Base-by-base conservation (phyloP, 2,113 vertebrate genomes). In the Neolamprologus fasciatus region DNA sequence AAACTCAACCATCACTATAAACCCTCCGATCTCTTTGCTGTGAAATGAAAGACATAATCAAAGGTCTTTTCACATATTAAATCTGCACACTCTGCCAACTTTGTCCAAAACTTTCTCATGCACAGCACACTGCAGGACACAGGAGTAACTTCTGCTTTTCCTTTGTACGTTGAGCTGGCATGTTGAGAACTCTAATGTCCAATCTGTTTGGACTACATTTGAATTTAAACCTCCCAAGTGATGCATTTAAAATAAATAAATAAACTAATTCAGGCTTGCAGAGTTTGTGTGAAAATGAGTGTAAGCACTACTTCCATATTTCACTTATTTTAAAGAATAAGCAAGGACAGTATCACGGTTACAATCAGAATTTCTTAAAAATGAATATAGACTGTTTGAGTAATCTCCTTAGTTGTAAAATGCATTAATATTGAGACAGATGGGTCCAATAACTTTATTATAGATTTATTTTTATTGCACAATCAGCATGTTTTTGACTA, bases 321-420 rank as follows among this genome's bases (percentile, higher is more conserved):
- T 17, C 12, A 42, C 61, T 71, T 71, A 42, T 23, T 23, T 3
- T 1, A 73, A 73, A 40, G 2, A 23, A 42, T 42, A 23, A 40
- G 2, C n/a, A 71, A 40, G 35, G 66, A 71, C 0, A 23, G n/a
- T 23, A 23, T 71, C 37, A 23, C 1, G 0, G 0, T 71, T 42
- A 42, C 66, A 42, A 42, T 9, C n/a, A 10, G 3, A 23, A 71
- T 71, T 71, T 4, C 0, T 71, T 23, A 71, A 71, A 66, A 21
- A n/a, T 66, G 1, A 23, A 71, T 71, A 23, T 68, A 21, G 13
- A 26, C 21, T 23, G 3, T 6, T 26, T 42, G 14, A 45, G 0
- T 26, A 10, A 42, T 73, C 37, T 45, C 13, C 8, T 73, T 9
- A 1, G 66, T 40, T 68, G 19, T 21, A 37, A 68, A 40, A 40